Evolutionary conservation across 1,140 invertebrate genomes (phyloP).

Genomic region (Trialeurodes vaporariorum): DNA sequence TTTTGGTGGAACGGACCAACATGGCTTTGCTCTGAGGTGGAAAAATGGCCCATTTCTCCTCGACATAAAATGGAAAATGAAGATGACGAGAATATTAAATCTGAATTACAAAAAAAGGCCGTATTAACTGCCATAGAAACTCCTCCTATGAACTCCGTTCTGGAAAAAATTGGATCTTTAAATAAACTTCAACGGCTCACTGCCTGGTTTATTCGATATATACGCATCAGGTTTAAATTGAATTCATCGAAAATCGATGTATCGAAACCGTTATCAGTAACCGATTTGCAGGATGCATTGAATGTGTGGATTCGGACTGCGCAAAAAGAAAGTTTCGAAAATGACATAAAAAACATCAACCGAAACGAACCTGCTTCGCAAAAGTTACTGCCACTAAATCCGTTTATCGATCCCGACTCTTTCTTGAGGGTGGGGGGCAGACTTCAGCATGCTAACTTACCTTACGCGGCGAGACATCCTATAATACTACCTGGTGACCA

Average conservation of each 20-base stretch:
- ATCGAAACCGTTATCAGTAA: not conserved
- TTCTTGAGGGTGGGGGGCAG: conserved; percentile 34
- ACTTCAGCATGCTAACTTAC: conserved; percentile 25
- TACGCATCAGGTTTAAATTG: too few relatives aligned
- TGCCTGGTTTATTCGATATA: not conserved
- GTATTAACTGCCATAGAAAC: too few relatives aligned
- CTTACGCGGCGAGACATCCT: conserved; percentile 32
- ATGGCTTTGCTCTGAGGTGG: not conserved
- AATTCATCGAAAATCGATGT: not conserved
- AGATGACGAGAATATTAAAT: too few relatives aligned
- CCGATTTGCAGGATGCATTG: not conserved
- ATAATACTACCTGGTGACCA: conserved; percentile 29
- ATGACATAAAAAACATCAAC: not conserved
- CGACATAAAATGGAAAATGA: too few relatives aligned
- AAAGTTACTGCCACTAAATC: conserved; percentile 9
- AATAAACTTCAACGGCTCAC: not conserved
- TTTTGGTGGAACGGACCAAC: not conserved
- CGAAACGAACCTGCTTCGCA: not conserved
- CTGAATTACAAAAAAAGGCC: too few relatives aligned
- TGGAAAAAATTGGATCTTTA: too few relatives aligned
- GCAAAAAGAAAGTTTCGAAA: not conserved
- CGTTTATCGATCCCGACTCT: conserved; percentile 30
- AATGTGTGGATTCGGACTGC: not conserved
- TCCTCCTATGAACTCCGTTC: too few relatives aligned
- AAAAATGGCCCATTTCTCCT: not conserved